Evolutionary conservation across 2,113 vertebrate species (phyloP).

Genomic region (Scartelaos histophorus): DNA sequence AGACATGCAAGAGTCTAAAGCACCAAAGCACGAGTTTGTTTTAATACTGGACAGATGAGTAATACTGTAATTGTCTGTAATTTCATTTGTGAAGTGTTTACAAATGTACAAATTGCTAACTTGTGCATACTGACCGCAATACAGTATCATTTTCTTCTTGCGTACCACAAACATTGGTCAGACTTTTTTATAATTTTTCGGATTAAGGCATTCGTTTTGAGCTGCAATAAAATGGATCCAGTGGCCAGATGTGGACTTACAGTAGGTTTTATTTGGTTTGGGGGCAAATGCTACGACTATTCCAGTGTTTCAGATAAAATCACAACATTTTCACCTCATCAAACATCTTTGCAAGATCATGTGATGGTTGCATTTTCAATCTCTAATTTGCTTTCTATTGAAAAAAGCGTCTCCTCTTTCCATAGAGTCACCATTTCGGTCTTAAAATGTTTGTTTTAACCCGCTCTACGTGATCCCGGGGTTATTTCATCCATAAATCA

Average conservation of each 20-base stretch:
- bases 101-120: not conserved
- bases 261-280: not conserved
- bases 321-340: no score
- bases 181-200: not conserved
- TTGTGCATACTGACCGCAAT: not conserved
- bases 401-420: no score
- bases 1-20: not conserved
- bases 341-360: no score
- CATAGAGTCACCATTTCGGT: no score
- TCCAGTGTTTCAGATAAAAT: no score
- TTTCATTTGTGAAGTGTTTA: not conserved
- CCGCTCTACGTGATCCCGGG: no score
- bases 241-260: not conserved
- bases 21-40: not conserved
- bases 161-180: no score
- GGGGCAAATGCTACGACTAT: no score
- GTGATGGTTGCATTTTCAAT: no score
- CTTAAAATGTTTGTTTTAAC: no score
- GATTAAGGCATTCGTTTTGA: not conserved
- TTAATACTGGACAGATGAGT: slow-evolving; percentile 3
- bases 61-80: not conserved
- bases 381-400: no score
- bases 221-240: not conserved
- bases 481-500: no score
- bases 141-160: not conserved